Conservation (phyloP, 2,797 vertebrate genomes). For the Carapus acus region DNA sequence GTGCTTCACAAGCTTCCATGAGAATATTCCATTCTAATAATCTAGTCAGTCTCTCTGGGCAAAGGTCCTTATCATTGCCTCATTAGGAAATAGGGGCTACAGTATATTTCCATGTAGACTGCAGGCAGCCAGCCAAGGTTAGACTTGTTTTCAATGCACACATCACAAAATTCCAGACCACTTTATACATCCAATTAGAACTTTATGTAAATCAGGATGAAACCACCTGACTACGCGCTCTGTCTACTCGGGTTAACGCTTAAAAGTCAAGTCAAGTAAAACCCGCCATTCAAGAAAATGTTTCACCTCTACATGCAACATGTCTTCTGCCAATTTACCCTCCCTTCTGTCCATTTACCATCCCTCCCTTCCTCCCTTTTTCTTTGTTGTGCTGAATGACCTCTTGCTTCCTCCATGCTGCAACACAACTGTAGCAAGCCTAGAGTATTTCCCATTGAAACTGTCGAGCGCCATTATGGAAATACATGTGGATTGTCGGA, state of each 20-base stretch:
- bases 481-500: constrained; percentile 41
- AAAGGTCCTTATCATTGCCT: too few species aligned
- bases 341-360: constrained; percentile 3
- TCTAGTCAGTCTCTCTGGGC: too few species aligned
- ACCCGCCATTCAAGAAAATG: neutral
- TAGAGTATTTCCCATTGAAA: constrained; percentile 38
- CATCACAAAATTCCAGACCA: neutral
- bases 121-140: too few species aligned
- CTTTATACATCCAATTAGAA: neutral
- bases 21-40: too few species aligned
- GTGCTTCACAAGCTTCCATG: too few species aligned
- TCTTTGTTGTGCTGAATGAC: constrained; percentile 4
- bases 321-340: neutral
- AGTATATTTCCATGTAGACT: neutral
- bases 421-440: constrained; percentile 20
- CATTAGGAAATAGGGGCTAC: too few species aligned
- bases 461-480: constrained; percentile 42
- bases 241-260: neutral
- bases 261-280: neutral
- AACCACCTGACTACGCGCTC: neutral
- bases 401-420: neutral
- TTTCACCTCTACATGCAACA: neutral
- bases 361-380: neutral
- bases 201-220: neutral
- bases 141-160: neutral